Percentiles rank a stretch among this genome's conserved stretches.
phyloP scores from a whole-genome alignment of 2,797 vertebrate genomes.

The Simalia tracyae region DNA sequence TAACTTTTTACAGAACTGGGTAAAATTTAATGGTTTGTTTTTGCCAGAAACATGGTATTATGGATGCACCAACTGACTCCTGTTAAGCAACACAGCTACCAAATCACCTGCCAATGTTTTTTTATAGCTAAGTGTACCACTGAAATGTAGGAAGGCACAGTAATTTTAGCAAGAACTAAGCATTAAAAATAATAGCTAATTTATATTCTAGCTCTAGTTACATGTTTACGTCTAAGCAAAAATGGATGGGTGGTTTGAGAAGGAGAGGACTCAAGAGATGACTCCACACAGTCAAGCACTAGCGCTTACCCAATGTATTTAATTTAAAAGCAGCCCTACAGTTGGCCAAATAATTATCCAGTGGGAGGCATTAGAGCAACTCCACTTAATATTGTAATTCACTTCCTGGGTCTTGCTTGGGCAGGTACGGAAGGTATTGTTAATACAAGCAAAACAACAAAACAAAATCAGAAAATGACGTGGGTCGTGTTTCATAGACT shows the following conservation, averaged over 20 bases:
- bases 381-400: not conserved
- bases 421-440: not conserved
- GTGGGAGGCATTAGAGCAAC: not conserved
- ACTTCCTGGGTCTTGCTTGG: not conserved
- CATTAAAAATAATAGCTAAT: too few relatives aligned
- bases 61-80: not conserved
- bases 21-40: not conserved
- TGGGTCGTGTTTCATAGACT: conserved; percentile 5
- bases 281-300: too few relatives aligned
- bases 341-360: not conserved
- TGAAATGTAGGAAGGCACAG: not conserved
- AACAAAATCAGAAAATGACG: not conserved
- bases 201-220: too few relatives aligned
- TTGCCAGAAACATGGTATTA: not conserved
- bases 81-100: not conserved
- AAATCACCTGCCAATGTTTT: not conserved
- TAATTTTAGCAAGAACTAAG: not conserved
- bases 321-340: not conserved
- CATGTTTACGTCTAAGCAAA: too few relatives aligned
- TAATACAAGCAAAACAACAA: not conserved
- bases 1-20: not conserved
- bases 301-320: too few relatives aligned
- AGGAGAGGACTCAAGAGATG: too few relatives aligned
- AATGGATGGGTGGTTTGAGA: too few relatives aligned
- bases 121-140: not conserved